Conservation (phyloP, 1,140 invertebrate genomes). For the Micrasema longulum region DNA sequence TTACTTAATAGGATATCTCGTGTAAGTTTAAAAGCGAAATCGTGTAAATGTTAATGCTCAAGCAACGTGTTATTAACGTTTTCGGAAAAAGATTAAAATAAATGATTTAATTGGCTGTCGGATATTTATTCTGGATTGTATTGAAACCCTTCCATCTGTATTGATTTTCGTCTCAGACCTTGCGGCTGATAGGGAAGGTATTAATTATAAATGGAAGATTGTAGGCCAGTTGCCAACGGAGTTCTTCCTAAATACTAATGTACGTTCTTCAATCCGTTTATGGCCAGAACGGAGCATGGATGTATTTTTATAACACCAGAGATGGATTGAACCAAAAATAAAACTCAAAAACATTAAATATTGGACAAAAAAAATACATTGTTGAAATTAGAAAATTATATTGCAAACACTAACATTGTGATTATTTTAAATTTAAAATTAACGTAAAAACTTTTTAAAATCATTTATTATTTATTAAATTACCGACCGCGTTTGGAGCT, state of each 20-base stretch:
- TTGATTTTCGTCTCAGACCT: neutral
- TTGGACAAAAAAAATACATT: no score
- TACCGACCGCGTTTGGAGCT: no score
- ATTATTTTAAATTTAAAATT: no score
- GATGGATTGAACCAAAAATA: neutral
- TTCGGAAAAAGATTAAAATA: constrained; percentile 5
- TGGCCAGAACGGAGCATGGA: constrained; percentile 8
- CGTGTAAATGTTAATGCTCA: neutral
- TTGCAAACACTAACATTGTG: no score
- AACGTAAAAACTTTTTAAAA: no score
- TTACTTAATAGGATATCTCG: neutral
- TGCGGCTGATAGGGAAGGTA: constrained; percentile 53
- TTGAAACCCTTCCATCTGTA: constrained; percentile 24
- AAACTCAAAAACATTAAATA: no score
- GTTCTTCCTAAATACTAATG: constrained; percentile 8
- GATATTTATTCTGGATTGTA: constrained; percentile 8
- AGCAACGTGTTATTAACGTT: neutral
- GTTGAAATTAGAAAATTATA: no score
- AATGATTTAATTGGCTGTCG: constrained; percentile 19
- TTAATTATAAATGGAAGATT: constrained; percentile 54
- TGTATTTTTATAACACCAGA: neutral
- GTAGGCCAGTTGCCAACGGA: constrained; percentile 34
- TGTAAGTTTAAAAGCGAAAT: neutral
- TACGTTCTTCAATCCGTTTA: neutral
- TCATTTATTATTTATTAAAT: no score